Conservation (phyloP, 2,797 vertebrate genomes). For the Typhlichthys subterraneus region DNA sequence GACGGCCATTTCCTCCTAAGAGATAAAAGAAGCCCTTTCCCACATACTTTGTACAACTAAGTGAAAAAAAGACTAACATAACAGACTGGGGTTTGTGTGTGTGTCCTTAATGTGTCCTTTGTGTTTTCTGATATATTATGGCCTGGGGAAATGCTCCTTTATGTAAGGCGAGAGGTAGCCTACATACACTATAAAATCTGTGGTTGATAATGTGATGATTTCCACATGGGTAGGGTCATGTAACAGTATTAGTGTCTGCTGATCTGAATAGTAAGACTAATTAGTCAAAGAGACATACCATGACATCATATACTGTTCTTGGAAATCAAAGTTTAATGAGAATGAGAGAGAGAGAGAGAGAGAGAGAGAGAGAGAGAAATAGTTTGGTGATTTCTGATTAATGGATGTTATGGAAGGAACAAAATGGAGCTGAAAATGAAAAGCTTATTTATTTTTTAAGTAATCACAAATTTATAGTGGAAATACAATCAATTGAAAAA, state of each 20-base stretch:
- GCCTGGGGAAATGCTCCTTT: constrained; percentile 25
- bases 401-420: neutral
- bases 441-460: neutral
- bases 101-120: no score
- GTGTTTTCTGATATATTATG: neutral
- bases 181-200: constrained; percentile 15
- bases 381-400: no score
- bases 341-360: neutral
- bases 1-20: constrained; percentile 46
- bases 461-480: neutral
- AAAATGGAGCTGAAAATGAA: neutral
- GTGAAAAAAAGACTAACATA: no score
- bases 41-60: neutral
- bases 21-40: constrained; percentile 45
- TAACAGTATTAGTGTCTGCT: constrained; percentile 12
- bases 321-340: constrained; percentile 29
- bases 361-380: no score
- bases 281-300: constrained; percentile 19
- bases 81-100: no score
- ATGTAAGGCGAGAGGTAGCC: neutral
- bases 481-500: no score
- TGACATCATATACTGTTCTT: constrained; percentile 46
- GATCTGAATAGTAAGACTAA: constrained; percentile 20
- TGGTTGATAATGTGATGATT: constrained; percentile 19
- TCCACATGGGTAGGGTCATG: constrained; percentile 25